Evolutionary conservation across 2,888 invertebrate genomes (phyloP), one percentile per base, ranked within the genome.

Genomic region (Drosophila seclusa): DNA sequence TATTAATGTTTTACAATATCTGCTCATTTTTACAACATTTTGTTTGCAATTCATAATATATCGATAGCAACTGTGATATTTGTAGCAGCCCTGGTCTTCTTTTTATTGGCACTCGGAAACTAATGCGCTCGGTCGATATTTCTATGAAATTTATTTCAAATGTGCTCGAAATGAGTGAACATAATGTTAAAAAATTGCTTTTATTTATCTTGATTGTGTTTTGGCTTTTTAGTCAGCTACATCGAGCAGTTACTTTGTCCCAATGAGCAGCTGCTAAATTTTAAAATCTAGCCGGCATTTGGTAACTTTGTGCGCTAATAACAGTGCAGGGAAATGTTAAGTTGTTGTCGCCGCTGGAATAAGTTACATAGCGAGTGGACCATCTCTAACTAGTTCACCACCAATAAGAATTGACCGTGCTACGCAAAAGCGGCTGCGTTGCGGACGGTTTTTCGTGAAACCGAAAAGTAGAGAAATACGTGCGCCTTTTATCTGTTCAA

Each of bases 401-500:
- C 69, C 68, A 68, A 68, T 68, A 40, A 68, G 68, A 68, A 57
- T 69, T 66, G 69, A 66, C 42, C 38, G 77, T 76, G 64, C 54
- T 6, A 62, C 59, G 55, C 40, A 52, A 36, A 62, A 53, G 38
- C 42, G 50, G 50, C 21, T 60, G 49, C 10, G 64, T 50, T 53
- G 24, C 76, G 78, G 78, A 68, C 67, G 70, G 54, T 62, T 58
- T 24, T 18, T 29, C 34, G 50, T 31, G 42, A 55, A 45, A 27
- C 27, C 42, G 32, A 38, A 45, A 61, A 42, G 21, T 38, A 34
- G 24, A 63, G 18, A 58, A 48, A 60, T 76, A 76, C 67, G 72
- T 68, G 57, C 72, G 75, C 54, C 54, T 63, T 36, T 57, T 69
- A 76, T 70, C 68, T 87, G 71, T 75, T 81, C 79, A 69, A 76